These are phyloP conservation scores for Morone saxatilis DNA, from an alignment of 2,113 vertebrate genomes.

Conservation along the genomic window DNA sequence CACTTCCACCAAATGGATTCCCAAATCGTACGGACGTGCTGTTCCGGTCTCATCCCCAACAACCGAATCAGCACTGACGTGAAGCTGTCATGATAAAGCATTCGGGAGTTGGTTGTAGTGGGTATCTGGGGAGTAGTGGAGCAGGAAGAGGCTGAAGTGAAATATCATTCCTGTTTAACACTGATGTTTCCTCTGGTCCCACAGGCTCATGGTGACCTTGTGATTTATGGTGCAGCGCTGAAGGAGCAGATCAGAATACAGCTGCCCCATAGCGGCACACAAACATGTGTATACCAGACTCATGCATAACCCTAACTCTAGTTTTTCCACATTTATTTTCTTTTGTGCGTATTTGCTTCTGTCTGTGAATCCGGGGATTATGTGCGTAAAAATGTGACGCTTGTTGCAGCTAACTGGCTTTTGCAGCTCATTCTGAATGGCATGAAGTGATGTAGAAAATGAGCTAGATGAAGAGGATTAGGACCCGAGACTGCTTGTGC, in stretches of 20 bases:
- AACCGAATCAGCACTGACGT: slow-evolving; percentile 42
- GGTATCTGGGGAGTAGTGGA: slow-evolving; percentile 61
- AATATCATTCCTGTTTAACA: slow-evolving; percentile 70
- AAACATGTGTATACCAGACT: slow-evolving; percentile 55
- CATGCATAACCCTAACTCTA: background rate
- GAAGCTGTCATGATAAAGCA: slow-evolving; percentile 53
- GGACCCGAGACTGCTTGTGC: slow-evolving; percentile 53
- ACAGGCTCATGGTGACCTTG: slow-evolving; percentile 57
- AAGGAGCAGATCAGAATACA: slow-evolving; percentile 63
- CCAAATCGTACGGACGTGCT: slow-evolving; percentile 10
- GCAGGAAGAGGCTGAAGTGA: slow-evolving; percentile 67
- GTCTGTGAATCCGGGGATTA: slow-evolving; percentile 44
- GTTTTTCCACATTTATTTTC: background rate
- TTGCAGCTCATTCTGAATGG: slow-evolving; percentile 64
- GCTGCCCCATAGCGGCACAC: slow-evolving; percentile 54
- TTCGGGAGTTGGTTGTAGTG: slow-evolving; percentile 34
- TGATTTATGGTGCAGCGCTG: slow-evolving; percentile 64
- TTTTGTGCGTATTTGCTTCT: slow-evolving; percentile 18
- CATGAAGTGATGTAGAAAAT: slow-evolving; percentile 81
- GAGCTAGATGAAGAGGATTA: slow-evolving; percentile 78
- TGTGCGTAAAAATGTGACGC: slow-evolving; percentile 37
- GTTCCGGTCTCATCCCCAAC: slow-evolving; percentile 37
- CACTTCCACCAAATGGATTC: slow-evolving; percentile 15
- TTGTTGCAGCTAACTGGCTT: slow-evolving; percentile 63
- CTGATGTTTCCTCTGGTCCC: slow-evolving; percentile 70